These are phyloP conservation scores for Hipparchia semele DNA, from an alignment of 2,888 invertebrate species.

Conservation along the genomic window DNA sequence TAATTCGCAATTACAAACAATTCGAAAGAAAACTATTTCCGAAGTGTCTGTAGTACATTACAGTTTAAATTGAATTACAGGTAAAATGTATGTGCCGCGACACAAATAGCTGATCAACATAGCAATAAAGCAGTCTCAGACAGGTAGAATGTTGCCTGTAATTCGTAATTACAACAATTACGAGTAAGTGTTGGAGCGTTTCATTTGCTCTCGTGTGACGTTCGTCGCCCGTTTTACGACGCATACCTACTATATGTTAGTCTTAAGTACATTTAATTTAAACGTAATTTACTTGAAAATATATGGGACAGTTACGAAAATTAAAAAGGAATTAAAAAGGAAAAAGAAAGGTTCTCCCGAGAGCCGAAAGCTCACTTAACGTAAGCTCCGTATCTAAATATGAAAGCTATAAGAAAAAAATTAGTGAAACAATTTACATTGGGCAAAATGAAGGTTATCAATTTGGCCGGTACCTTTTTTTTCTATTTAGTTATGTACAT, in stretches of 20 bases:
- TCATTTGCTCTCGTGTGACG: not conserved
- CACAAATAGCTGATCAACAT: slow-evolving; percentile 14
- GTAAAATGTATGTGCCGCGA: slow-evolving; percentile 8
- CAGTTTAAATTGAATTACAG: slow-evolving; percentile 15
- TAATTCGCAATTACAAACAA: not conserved
- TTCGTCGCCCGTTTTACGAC: slow-evolving; percentile 10
- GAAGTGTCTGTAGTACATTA: not conserved
- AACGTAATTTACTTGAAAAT: not conserved
- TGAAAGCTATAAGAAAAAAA: too few relatives aligned
- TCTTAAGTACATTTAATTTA: not conserved
- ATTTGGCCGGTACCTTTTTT: too few relatives aligned
- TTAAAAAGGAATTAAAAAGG: not conserved
- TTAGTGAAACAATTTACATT: too few relatives aligned
- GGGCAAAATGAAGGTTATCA: too few relatives aligned
- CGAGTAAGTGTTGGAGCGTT: slow-evolving; percentile 1
- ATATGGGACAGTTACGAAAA: not conserved
- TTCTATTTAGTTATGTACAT: too few relatives aligned
- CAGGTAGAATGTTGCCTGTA: slow-evolving; percentile 10
- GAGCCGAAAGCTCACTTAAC: too few relatives aligned
- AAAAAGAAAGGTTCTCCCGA: too few relatives aligned
- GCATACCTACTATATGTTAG: not conserved
- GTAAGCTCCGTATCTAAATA: too few relatives aligned
- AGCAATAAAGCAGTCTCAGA: slow-evolving; percentile 1
- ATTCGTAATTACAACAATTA: slow-evolving; percentile 13
- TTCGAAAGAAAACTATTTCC: not conserved